Base-by-base conservation (phyloP, 2,113 vertebrate species). In the Poecilia latipinna region DNA sequence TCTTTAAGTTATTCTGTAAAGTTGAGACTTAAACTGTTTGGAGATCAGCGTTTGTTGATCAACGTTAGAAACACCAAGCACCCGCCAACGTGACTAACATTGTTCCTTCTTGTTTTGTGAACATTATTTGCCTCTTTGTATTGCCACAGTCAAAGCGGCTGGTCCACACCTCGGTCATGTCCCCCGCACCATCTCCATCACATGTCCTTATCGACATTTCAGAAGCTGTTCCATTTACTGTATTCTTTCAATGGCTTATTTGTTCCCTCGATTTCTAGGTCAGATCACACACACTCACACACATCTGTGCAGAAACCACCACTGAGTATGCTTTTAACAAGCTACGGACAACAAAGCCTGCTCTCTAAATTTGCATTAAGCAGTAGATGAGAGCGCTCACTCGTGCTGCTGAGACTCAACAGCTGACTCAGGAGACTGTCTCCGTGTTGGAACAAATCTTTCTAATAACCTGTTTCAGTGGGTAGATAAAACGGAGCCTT, bases 381-480 rank as follows among this genome's bases (percentile, higher is more conserved):
- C 86, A 72, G 79, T 74, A 89, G 82, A 88, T 87, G 87, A 86
- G 80, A 82, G 82, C 69, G 0, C 72, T n/a, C 72, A 57, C 79
- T 82, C 74, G 80, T 82, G 77, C 74, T 65, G 68, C 64, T 29
- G 77, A 78, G 74, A 44, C 63, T 22, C 68, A 78, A 67, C 86
- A 65, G 81, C 82, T 82, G 87, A 86, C 61, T 74, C 78, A 39
- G 83, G 77, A 81, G 51, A 70, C 61, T 29, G 83, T 83, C 84
- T 70, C 79, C 32, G 7, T 63, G 77, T 74, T 82, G 75, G 77
- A 90, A 79, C 83, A 88, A 81, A 89, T 84, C 70, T 86, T 77
- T 79, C 78, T 86, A 83, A 89, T 88, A 89, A 88, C 74, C 71
- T 22, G 12, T 72, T 84, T 84, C 81, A 67, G 82, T 75, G 75